phyloP scores from a whole-genome alignment of 2,113 vertebrate genomes.

The Coreoperca whiteheadi region DNA sequence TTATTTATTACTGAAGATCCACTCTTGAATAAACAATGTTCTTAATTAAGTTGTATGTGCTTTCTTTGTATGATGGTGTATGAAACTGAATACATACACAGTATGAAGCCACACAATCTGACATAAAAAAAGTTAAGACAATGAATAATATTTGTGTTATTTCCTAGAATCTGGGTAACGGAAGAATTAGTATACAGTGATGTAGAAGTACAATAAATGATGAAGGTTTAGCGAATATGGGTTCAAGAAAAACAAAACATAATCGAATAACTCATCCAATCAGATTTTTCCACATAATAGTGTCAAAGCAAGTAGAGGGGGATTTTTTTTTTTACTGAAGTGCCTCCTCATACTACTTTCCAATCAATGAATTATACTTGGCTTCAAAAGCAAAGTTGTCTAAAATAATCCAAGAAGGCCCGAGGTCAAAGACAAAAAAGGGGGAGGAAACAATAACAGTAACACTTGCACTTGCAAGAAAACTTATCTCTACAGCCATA shows the following conservation, averaged over 20 bases:
- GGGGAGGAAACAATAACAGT: not conserved
- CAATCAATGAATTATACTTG: not conserved
- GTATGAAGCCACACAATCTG: not conserved
- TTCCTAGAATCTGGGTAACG: not conserved
- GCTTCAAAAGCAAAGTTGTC: not conserved
- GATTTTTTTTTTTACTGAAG: not conserved
- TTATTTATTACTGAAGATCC: constrained; percentile 86
- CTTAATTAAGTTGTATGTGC: constrained; percentile 67
- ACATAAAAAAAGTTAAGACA: not conserved
- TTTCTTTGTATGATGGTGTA: constrained; percentile 8
- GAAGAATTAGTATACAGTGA: not conserved
- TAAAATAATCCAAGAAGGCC: not conserved
- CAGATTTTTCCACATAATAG: not conserved
- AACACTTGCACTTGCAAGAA: not conserved
- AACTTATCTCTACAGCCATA: not conserved
- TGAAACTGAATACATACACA: not conserved
- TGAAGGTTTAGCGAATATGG: not conserved
- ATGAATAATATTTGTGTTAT: not conserved
- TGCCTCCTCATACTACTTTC: not conserved
- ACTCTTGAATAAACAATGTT: constrained; percentile 86
- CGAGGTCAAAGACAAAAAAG: not conserved
- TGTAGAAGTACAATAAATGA: not conserved
- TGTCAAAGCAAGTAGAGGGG: not conserved
- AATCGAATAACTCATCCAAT: not conserved
- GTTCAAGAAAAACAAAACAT: not conserved